phyloP scores from a whole-genome alignment of 2,797 vertebrate genomes.

The Etheostoma nigrum region DNA sequence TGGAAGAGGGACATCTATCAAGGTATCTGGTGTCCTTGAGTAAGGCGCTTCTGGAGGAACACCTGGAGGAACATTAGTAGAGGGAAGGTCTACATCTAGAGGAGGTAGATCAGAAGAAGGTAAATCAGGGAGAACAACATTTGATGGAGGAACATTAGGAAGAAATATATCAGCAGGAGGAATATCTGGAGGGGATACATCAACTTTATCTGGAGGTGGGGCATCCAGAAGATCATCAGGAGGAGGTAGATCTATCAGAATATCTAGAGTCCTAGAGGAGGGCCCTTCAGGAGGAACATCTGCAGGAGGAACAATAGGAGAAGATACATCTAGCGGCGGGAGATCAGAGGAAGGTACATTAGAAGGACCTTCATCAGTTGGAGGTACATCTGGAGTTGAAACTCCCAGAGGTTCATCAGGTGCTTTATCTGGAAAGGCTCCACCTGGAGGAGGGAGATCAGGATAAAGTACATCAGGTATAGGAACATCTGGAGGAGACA shows the following conservation, averaged over 20 bases:
- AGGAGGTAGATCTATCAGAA: too few species aligned
- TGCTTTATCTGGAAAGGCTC: too few species aligned
- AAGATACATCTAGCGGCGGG: not conserved
- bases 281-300: not conserved
- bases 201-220: not conserved
- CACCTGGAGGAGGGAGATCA: not conserved
- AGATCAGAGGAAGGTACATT: not conserved
- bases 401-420: not conserved
- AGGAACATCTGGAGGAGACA: too few species aligned
- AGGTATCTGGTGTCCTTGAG: too few species aligned
- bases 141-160: too few species aligned
- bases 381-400: not conserved
- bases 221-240: too few species aligned
- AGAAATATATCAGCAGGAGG: constrained; percentile 13
- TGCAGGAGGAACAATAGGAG: too few species aligned
- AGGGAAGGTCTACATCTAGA: not conserved
- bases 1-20: too few species aligned
- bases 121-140: not conserved
- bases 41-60: too few species aligned
- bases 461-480: not conserved
- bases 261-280: too few species aligned
- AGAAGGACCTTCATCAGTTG: constrained; percentile 4
- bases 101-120: too few species aligned
- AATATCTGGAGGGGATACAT: constrained; percentile 9
- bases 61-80: not conserved